Evolutionary conservation across 1,140 invertebrate species (phyloP), one percentile per base, ranked within the genome.

Genomic region (Plectrocnemia conspersa): DNA sequence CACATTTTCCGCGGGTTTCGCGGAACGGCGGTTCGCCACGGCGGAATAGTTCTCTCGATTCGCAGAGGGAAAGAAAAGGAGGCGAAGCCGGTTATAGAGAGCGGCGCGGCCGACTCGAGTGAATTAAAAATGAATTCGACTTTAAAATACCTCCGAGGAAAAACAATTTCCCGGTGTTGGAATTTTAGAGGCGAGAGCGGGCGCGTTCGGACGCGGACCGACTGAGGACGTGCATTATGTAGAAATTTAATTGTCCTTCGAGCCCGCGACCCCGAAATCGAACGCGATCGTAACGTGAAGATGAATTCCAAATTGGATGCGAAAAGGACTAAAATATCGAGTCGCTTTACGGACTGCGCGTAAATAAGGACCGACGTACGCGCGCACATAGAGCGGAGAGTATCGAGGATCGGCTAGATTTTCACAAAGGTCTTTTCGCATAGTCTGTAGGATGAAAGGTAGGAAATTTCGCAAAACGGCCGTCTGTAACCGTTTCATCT

Each of bases 121-220:
- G 58, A 60, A 60, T 60, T 60, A 60, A 60, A 60, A 60, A 60
- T 60, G 58, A 56, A 60, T 60, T 56, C 53, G 36, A 47, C 53
- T 54, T 59, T 52, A 50, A 50, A 58, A 58, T 58, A 54, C 52
- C 56, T 53, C 48, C 5, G 49, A 48, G 56, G 56, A 50, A 58
- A 54, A 58, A 58, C 56, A 53, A 54, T 58, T 58, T 53, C 36
- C 36, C 33, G 13, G 21, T 21, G 25, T 56, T 23, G 38, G 41
- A 56, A 56, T 56, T 45, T 56, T 45, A 36, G 35, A 45, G 11
- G 40, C 33, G 54, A 40, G 16, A 44, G 9, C 33, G 32, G 33
- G 45, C 19, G 41, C n/a, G 15, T 10, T 16, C 44, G 9, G 47
- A 45, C 54, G 44, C 35, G 36, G 42, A 45, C 7, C 24, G 48